Percentiles rank a stretch among this genome's conserved stretches.
These are phyloP conservation scores for Lutraria lutraria DNA, from an alignment of 2,888 invertebrate species.

Conservation along the genomic window DNA sequence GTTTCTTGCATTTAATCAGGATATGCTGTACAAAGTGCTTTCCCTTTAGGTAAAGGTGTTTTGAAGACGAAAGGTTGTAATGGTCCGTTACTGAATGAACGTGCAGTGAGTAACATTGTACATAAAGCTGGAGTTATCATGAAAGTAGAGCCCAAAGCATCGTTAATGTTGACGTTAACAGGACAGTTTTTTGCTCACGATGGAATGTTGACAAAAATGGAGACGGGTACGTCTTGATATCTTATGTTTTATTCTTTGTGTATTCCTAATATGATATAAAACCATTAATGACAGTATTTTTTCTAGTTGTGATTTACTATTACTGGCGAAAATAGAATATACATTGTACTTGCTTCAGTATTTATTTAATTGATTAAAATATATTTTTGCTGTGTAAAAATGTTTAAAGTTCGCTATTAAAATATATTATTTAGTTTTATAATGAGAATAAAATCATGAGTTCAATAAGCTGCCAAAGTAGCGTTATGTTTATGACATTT, in stretches of 20 bases:
- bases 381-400: background rate
- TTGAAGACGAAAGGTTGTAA: conserved; percentile 42
- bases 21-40: background rate
- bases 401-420: too few species aligned
- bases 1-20: background rate
- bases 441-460: background rate
- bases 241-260: too few species aligned
- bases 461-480: background rate
- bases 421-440: background rate
- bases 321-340: too few species aligned
- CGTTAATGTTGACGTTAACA: conserved; percentile 58
- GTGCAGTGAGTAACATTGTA: conserved; percentile 61
- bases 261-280: too few species aligned
- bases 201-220: conserved; percentile 46
- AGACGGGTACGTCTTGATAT: background rate
- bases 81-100: conserved; percentile 51
- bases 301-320: too few species aligned
- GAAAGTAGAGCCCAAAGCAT: conserved; percentile 20
- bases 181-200: conserved; percentile 71
- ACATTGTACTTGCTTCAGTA: too few species aligned
- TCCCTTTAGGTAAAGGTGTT: conserved; percentile 20
- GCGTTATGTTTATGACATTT: too few species aligned
- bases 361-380: background rate
- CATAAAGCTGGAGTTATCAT: conserved; percentile 29
- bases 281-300: background rate